Base-by-base conservation (phyloP, 64 coral and sea anemone genomes). In the Platygyra sinensis region DNA sequence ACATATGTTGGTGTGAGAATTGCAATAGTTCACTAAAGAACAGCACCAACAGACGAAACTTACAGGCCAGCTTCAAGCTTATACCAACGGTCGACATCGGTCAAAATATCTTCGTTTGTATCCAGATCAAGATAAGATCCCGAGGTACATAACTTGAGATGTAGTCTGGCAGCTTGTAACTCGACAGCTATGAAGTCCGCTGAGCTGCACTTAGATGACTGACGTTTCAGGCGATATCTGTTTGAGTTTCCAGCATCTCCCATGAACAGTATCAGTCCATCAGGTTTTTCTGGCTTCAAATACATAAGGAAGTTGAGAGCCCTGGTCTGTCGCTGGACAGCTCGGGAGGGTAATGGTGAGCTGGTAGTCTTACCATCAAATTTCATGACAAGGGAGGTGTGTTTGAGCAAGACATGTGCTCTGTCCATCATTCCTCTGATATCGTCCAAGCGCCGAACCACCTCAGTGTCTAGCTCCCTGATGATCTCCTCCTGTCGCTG, bases 361-460 rank as follows among this genome's bases (percentile, higher is more conserved):
- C 73, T 86, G 27, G 64, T 32, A 16, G 90, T 87, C 12, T 69
- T 5, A 1, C 63, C 75, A 62, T 54, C 51, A 52, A 92, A 87
- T 10, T 86, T 65, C 90, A 92, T 92, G 5, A 87, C 83, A 30
- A 72, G 31, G 9, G 72, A 67, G 19, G 86, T 87, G 52, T 49
- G 54, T 5, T 64, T 92, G 4, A 92, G 74, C 46, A 92, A 13
- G 2, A 61, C 75, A 15, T 79, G 57, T 49, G 90, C 84, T 39
- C 65, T 76, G 20, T 28, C 50, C 25, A 92, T 83, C 90, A 92
- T 92, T 17, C 31, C 46, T 60, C 77, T 30, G 32, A 92, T 92
- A 33, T 87, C 90, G 30, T 79, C 50, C 62, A 92, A 87, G 28
- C 81, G 81, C 24, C 38, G 62, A 61, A 36, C 38, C 36, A 92